These are phyloP conservation scores for Leuctra nigra DNA, from an alignment of 2,888 invertebrate species.

Conservation along the genomic window DNA sequence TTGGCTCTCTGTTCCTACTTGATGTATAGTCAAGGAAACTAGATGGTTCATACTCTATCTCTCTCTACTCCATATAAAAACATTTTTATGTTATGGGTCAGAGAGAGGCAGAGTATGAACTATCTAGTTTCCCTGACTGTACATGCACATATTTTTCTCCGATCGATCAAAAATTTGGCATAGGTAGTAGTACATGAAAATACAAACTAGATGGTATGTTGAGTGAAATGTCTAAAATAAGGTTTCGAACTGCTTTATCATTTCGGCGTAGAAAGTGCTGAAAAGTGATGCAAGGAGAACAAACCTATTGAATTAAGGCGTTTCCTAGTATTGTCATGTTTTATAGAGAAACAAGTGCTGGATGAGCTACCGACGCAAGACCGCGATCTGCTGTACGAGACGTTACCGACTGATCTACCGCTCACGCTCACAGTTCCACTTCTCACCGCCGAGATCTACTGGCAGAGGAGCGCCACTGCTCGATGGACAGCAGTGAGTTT, in stretches of 20 bases:
- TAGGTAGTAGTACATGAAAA: background rate
- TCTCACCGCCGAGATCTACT: slow-evolving; percentile 56
- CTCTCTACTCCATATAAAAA: no score
- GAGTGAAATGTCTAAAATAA: background rate
- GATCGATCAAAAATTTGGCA: no score
- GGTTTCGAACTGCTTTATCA: background rate
- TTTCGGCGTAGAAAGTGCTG: background rate
- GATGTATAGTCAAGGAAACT: no score
- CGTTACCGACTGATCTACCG: slow-evolving; percentile 52
- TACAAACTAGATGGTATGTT: background rate
- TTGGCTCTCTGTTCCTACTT: no score
- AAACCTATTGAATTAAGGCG: no score
- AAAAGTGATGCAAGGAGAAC: background rate
- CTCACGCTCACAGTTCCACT: slow-evolving; percentile 48
- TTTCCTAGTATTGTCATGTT: background rate
- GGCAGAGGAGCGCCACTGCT: slow-evolving; percentile 49
- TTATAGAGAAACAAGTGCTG: slow-evolving; percentile 45
- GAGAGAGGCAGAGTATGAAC: no score
- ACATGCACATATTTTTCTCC: no score
- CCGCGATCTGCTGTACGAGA: slow-evolving; percentile 51
- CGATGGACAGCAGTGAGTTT: slow-evolving; percentile 35
- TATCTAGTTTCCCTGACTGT: no score
- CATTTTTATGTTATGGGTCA: no score
- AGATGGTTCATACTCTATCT: no score
- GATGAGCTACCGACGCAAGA: slow-evolving; percentile 48